Evolutionary conservation across 2,888 invertebrate species (phyloP).

Genomic region (Macrophya annulata): DNA sequence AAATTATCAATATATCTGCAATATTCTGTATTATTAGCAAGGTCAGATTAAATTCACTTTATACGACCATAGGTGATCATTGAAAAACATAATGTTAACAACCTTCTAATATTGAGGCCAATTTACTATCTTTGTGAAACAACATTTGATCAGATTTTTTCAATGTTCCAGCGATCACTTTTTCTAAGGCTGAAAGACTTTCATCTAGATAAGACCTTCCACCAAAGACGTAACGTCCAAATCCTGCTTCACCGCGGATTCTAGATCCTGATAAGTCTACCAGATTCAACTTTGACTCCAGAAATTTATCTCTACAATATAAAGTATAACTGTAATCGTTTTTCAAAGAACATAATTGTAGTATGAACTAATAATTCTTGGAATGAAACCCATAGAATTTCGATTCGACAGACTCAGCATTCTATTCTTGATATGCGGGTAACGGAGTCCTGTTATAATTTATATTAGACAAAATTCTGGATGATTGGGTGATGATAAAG

Average conservation of each 20-base stretch:
- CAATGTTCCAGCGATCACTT: background rate
- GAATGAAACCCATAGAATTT: background rate
- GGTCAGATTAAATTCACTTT: background rate
- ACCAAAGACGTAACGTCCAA: background rate
- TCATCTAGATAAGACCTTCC: background rate
- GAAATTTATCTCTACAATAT: background rate
- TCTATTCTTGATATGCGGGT: background rate
- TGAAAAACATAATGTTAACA: background rate
- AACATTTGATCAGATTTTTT: background rate
- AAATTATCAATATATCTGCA: background rate
- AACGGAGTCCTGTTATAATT: background rate
- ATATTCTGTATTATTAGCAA: background rate
- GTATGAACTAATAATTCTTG: background rate
- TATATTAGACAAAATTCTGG: background rate
- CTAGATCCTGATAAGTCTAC: slow-evolving; percentile 22
- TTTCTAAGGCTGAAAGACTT: slow-evolving; percentile 33
- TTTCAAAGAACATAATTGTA: background rate
- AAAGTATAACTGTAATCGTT: background rate
- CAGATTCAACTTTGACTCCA: slow-evolving; percentile 19
- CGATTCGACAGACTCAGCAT: background rate
- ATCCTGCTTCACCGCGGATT: background rate
- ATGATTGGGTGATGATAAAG: background rate
- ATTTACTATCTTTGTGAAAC: background rate
- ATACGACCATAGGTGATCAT: background rate
- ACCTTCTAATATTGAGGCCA: slow-evolving; percentile 35